Evolutionary conservation across 1,140 invertebrate species (phyloP).

Genomic region (Caenorhabditis inopinata): DNA sequence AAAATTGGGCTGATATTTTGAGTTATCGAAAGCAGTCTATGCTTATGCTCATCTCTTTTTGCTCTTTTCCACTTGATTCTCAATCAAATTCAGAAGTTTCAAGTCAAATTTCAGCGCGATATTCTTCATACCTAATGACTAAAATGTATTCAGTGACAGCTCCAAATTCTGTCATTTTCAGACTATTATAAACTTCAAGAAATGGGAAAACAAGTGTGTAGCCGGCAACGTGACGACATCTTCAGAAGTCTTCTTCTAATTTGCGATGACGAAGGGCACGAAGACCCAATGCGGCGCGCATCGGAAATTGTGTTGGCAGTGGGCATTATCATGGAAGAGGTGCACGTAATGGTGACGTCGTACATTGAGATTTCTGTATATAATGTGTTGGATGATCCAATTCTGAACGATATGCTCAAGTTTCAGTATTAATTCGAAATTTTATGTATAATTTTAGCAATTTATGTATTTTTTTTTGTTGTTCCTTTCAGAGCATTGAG

Average conservation of each 20-base stretch:
- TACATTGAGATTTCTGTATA: constrained; percentile 4
- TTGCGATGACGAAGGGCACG: not conserved
- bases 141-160: too few species aligned
- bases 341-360: constrained; percentile 20
- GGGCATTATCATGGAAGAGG: not conserved
- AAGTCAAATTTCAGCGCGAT: too few species aligned
- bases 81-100: too few species aligned
- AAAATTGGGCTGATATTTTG: too few species aligned
- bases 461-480: not conserved
- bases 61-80: too few species aligned
- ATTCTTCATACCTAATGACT: too few species aligned
- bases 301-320: not conserved
- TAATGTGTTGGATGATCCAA: not conserved
- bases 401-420: constrained; percentile 14
- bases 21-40: too few species aligned
- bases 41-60: too few species aligned
- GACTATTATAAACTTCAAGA: constrained; percentile 9
- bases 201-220: not conserved
- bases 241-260: not conserved
- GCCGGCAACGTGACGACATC: not conserved
- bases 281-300: not conserved
- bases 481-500: too few species aligned
- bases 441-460: too few species aligned
- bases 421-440: constrained; percentile 23
- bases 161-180: not conserved